phyloP scores from a whole-genome alignment of 2,797 vertebrate species.

The Paguma larvata region DNA sequence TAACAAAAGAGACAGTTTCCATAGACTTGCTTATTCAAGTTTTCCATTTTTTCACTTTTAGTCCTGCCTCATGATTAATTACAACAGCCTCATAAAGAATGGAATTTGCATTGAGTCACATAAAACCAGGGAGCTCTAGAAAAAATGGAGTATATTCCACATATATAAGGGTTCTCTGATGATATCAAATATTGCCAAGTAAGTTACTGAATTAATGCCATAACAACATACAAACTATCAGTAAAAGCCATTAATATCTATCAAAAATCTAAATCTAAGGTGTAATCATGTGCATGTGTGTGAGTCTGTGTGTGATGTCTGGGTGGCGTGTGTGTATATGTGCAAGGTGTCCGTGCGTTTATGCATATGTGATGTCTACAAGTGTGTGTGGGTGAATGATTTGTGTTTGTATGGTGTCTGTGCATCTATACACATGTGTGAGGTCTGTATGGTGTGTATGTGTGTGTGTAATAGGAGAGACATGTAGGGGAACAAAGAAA shows the following conservation, averaged over 20 bases:
- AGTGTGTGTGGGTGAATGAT: neutral
- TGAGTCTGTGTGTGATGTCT: neutral
- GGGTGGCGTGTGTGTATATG: neutral
- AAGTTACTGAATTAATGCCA: neutral
- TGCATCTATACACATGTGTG: neutral
- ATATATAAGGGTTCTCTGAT: neutral
- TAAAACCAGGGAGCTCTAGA: neutral
- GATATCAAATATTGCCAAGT: neutral
- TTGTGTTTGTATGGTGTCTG: neutral
- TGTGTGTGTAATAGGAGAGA: neutral
- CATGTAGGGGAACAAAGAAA: neutral
- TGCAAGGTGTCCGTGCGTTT: neutral
- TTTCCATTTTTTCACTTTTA: constrained; percentile 26
- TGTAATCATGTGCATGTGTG: neutral
- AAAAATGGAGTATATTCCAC: neutral
- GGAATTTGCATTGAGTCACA: neutral
- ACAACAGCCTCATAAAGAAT: neutral
- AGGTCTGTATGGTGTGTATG: no score
- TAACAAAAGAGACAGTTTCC: neutral
- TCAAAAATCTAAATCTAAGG: neutral
- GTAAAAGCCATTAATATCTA: neutral
- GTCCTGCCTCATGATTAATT: neutral
- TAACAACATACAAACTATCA: neutral
- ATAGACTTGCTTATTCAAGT: neutral
- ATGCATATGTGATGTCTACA: neutral